Evolutionary conservation across 1,140 invertebrate genomes (phyloP), one percentile per base, ranked within the genome.

Genomic region (Lithobius niger): DNA sequence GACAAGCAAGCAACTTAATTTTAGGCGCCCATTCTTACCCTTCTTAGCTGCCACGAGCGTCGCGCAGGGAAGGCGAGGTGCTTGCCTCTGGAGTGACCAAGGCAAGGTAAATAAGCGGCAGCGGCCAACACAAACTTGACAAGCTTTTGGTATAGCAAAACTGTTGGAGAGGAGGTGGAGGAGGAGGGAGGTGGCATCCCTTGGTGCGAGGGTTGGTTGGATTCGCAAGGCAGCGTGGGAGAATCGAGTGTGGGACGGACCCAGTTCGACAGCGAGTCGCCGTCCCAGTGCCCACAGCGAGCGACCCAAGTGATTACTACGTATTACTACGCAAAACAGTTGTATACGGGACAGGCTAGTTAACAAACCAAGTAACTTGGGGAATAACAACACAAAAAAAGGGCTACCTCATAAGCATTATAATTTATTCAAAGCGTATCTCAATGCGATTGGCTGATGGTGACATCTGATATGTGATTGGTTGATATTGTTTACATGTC

Each of bases 341-440:
- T 45, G 19, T 45, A 45, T 45, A 45, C 18, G 43, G 43, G 43
- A 45, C 43, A 3, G 4, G 6, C 16, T 45, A 45, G 4, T 45
- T 10, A 21, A 45, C 43, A 45, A 45, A 45, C 16, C 43, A 6
- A 45, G 22, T 45, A 45, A 45, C 6, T 19, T 45, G 43, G 18
- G 19, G 4, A 4, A 45, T 13, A 24, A n/a, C 3, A 6, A 21
- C 6, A 4, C 48, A 4, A 50, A 50, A n/a, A 47, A 52, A 25
- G 19, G 13, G 3, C 18, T 21, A 40, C 16, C 51, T 52, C 51
- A 52, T 52, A 28, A 40, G 52, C 26, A 54, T 54, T 54, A 54
- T 54, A 54, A 54, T 54, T 54, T 54, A 54, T 54, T 54, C 52
- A 31, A 50, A 50, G 48, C 48, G 48, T 50, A 50, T 50, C 48